These are phyloP conservation scores for Eudyptes chrysolophus DNA, from an alignment of 2,113 vertebrate species.

Conservation along the genomic window DNA sequence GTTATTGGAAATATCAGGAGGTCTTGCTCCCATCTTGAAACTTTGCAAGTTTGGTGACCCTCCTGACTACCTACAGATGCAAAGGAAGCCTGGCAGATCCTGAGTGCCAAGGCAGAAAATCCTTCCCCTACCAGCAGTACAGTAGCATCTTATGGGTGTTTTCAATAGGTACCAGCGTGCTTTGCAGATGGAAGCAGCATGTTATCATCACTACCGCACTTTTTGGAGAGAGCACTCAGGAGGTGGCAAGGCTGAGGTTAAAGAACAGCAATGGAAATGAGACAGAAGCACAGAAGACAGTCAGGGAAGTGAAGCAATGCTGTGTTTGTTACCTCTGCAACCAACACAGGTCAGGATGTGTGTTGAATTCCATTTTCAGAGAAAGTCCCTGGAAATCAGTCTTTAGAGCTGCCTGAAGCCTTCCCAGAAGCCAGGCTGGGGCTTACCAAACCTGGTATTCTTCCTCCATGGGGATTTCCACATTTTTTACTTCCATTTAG, in stretches of 20 bases:
- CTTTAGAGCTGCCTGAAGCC: background rate
- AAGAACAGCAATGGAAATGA: background rate
- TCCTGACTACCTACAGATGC: background rate
- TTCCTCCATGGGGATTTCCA: background rate
- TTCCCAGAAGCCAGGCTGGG: background rate
- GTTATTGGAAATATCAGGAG: background rate
- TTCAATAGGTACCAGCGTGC: rapidly evolving
- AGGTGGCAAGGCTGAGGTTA: background rate
- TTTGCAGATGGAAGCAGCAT: background rate
- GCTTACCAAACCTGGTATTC: background rate
- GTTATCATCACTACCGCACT: background rate
- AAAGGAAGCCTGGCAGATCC: background rate
- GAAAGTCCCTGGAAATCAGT: background rate
- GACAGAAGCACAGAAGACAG: background rate
- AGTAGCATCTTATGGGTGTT: background rate
- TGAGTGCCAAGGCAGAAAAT: background rate
- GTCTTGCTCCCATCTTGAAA: background rate
- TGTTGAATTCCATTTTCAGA: background rate
- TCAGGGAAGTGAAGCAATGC: background rate
- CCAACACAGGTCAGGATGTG: background rate
- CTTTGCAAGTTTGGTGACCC: background rate
- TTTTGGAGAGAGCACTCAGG: background rate
- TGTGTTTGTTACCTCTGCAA: background rate
- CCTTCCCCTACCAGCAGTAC: background rate
- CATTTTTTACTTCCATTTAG: background rate